These are phyloP conservation scores for Drosophila kanekoi DNA, from an alignment of 2,888 invertebrate genomes.

Conservation along the genomic window DNA sequence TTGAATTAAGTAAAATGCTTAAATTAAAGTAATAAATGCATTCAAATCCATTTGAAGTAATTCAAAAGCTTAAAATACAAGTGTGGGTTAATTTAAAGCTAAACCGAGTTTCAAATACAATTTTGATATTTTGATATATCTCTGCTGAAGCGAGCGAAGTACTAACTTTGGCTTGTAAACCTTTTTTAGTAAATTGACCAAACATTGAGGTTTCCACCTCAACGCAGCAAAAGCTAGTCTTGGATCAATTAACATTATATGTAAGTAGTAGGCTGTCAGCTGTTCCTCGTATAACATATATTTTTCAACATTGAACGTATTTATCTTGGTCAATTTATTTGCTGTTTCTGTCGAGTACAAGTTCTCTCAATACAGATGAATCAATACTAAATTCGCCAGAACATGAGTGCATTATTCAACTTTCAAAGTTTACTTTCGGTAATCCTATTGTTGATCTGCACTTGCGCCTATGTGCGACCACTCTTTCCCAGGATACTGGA, in stretches of 20 bases:
- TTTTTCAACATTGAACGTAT: neutral
- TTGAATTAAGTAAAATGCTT: slow-evolving; percentile 26
- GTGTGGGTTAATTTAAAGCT: too few relatives aligned
- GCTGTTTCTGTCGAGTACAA: neutral
- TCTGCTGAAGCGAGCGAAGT: too few relatives aligned
- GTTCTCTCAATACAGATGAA: neutral
- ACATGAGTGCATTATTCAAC: slow-evolving; percentile 96
- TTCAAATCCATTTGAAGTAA: neutral
- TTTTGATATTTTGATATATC: too few relatives aligned
- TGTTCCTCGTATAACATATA: neutral
- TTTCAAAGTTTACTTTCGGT: slow-evolving; percentile 98
- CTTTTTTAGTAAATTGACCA: too few relatives aligned
- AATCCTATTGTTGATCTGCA: slow-evolving; percentile 96
- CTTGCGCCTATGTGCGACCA: slow-evolving; percentile 96
- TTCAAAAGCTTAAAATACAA: neutral
- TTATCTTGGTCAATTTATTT: neutral
- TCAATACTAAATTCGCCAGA: neutral
- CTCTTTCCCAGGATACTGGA: slow-evolving; percentile 96
- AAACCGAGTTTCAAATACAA: too few relatives aligned
- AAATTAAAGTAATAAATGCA: slow-evolving; percentile 19
- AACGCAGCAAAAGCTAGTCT: too few relatives aligned
- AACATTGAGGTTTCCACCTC: too few relatives aligned
- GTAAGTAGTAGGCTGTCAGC: slow-evolving; percentile 11
- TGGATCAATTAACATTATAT: too few relatives aligned
- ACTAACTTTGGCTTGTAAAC: too few relatives aligned